Evolutionary conservation across 2,797 vertebrate species (phyloP).

Genomic region (Arremon brunneinucha): DNA sequence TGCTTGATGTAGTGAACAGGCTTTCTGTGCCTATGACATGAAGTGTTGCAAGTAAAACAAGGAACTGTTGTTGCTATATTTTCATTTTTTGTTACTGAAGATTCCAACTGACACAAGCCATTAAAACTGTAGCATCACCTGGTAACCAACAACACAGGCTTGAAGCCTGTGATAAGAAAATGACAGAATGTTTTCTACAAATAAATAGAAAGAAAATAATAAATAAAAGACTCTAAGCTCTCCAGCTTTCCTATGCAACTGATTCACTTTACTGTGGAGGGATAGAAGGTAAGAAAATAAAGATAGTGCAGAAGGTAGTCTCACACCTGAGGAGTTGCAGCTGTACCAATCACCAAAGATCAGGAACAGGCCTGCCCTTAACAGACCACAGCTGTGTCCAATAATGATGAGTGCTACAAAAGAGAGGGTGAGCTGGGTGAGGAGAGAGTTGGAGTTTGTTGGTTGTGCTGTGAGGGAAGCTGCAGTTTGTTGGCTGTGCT

Average conservation of each 20-base stretch:
- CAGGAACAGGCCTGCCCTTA: too few species aligned
- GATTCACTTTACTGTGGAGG: neutral
- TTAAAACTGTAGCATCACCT: neutral
- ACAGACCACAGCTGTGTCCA: too few species aligned
- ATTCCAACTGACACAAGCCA: neutral
- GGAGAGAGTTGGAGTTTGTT: too few species aligned
- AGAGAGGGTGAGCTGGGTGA: too few species aligned
- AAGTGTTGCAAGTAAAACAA: neutral
- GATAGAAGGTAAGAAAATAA: too few species aligned
- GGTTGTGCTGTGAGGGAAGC: too few species aligned
- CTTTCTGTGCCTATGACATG: neutral
- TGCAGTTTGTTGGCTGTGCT: too few species aligned
- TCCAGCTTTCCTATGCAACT: neutral
- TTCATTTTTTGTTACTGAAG: neutral
- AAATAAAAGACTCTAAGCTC: neutral
- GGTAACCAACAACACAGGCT: neutral
- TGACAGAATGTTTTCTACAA: neutral
- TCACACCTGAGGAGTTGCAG: too few species aligned
- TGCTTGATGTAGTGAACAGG: neutral
- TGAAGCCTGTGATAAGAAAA: neutral
- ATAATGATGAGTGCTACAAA: too few species aligned
- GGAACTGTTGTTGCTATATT: neutral
- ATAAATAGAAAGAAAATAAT: neutral
- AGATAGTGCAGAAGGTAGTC: too few species aligned
- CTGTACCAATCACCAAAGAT: too few species aligned